phyloP scores from a whole-genome alignment of 1,140 invertebrate genomes.

The Calephelis nemesis region DNA sequence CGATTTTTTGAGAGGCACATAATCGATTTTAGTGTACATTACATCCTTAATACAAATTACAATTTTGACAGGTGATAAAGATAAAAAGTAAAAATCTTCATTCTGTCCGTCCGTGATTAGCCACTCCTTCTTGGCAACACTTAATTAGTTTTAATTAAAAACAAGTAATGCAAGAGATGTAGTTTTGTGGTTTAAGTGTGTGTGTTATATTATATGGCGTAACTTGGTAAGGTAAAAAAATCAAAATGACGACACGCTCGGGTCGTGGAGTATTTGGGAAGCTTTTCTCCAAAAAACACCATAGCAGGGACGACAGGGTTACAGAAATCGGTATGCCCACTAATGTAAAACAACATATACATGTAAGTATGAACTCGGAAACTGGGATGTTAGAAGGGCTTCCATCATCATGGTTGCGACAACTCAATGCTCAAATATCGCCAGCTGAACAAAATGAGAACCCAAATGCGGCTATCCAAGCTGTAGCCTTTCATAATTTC shows the following conservation, averaged over 20 bases:
- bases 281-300: constrained; percentile 70
- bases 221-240: constrained; percentile 36
- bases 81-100: constrained; percentile 35
- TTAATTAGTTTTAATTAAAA: constrained; percentile 54
- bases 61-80: constrained; percentile 66
- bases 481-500: constrained; percentile 93
- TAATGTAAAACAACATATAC: constrained; percentile 88
- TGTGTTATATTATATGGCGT: constrained; percentile 13
- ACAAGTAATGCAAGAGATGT: constrained; percentile 53
- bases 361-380: constrained; percentile 88
- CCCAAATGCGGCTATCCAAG: constrained; percentile 91
- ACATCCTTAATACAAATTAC: not conserved
- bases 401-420: constrained; percentile 87
- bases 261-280: constrained; percentile 73
- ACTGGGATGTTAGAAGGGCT: constrained; percentile 90
- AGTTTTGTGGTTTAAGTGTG: constrained; percentile 51
- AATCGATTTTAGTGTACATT: not conserved
- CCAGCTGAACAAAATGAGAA: constrained; percentile 94
- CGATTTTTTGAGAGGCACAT: not conserved
- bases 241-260: constrained; percentile 73
- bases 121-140: constrained; percentile 67
- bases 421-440: constrained; percentile 93
- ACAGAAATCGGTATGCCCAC: constrained; percentile 87
- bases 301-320: constrained; percentile 63
- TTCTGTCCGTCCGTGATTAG: constrained; percentile 68